Evolutionary conservation across 2,888 invertebrate genomes (phyloP).

Genomic region (Dynastes maya): DNA sequence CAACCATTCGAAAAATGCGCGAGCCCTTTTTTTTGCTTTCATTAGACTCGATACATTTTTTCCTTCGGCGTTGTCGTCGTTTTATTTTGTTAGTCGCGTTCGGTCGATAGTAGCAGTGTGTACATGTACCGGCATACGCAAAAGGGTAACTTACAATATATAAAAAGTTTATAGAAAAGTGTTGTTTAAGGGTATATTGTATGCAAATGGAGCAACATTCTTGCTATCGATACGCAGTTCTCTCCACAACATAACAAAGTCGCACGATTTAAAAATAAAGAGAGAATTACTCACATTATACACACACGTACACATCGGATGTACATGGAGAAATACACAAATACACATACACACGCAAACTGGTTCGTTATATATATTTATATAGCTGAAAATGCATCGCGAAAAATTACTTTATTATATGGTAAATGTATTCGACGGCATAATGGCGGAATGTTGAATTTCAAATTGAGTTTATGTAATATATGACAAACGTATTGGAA

Average conservation of each 20-base stretch:
- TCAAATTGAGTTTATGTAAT: conserved; percentile 45
- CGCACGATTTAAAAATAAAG: conserved; percentile 61
- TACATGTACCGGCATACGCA: conserved; percentile 49
- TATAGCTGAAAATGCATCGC: conserved; percentile 50
- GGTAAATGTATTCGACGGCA: conserved; percentile 47
- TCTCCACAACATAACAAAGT: conserved; percentile 58
- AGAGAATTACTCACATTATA: conserved; percentile 61
- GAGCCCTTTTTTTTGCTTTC: conserved; percentile 44
- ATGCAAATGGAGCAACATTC: conserved; percentile 67
- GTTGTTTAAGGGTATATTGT: conserved; percentile 67
- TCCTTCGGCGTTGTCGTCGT: conserved; percentile 34
- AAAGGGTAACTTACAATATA: conserved; percentile 57
- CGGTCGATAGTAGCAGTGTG: conserved; percentile 43
- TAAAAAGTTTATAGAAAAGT: conserved; percentile 64
- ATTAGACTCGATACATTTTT: conserved; percentile 49
- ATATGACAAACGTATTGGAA: conserved; percentile 37
- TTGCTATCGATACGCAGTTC: conserved; percentile 63
- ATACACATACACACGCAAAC: conserved; percentile 26
- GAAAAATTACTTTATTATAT: conserved; percentile 59
- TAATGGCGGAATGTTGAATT: conserved; percentile 46
- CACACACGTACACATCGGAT: conserved; percentile 42
- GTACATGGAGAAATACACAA: conserved; percentile 27
- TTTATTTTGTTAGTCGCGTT: conserved; percentile 46
- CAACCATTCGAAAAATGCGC: conserved; percentile 51
- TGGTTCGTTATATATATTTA: conserved; percentile 53